These are phyloP conservation scores for Eupsilia transversa DNA, from an alignment of 2,888 invertebrate genomes.

Conservation along the genomic window DNA sequence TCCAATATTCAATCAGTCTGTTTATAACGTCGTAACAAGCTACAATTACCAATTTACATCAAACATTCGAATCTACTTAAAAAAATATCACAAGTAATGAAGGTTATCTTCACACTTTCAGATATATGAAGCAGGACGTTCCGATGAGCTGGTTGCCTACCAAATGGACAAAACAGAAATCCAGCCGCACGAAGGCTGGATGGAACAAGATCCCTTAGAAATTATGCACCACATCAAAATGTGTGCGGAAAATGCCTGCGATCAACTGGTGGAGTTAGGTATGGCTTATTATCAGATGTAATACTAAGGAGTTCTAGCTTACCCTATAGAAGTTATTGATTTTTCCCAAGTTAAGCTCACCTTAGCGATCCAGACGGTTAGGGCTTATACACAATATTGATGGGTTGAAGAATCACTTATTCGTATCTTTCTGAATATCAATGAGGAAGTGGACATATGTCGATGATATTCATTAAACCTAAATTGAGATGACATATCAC, in stretches of 20 bases:
- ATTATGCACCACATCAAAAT: slow-evolving; percentile 94
- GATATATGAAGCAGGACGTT: slow-evolving; percentile 94
- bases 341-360: neutral
- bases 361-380: neutral
- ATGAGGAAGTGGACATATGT: neutral
- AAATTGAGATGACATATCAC: neutral
- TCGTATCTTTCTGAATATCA: neutral
- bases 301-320: neutral
- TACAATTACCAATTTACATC: neutral
- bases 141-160: slow-evolving; percentile 95
- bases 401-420: neutral
- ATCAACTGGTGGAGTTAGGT: slow-evolving; percentile 91
- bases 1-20: neutral
- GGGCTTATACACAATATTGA: neutral
- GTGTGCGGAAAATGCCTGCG: slow-evolving; percentile 94
- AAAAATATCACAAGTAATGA: neutral
- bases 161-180: slow-evolving; percentile 95
- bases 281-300: slow-evolving; percentile 65
- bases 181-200: slow-evolving; percentile 97
- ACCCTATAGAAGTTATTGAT: neutral
- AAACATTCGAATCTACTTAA: neutral
- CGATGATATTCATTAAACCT: slow-evolving; percentile 10
- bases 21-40: neutral
- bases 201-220: slow-evolving; percentile 97
- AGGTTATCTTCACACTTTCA: slow-evolving; percentile 77